A percentile compares a stretch with the other conserved stretches of the same genome.
Evolutionary conservation across 2,113 vertebrate species (phyloP).

Genomic region (Phylloscopus trochiloides): DNA sequence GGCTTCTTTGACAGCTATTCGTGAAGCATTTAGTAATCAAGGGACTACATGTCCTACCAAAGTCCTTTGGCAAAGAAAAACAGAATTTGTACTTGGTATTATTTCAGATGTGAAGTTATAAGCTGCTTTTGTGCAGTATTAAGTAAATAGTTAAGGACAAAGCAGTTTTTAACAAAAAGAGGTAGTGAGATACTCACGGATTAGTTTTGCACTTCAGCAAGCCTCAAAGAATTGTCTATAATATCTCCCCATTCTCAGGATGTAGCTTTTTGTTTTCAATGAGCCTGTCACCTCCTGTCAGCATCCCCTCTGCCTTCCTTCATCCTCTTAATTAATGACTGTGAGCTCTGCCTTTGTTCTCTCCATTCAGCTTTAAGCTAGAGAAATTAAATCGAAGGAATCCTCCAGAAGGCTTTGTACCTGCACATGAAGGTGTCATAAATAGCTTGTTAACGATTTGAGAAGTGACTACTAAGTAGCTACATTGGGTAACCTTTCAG

Average conservation of each 20-base stretch:
- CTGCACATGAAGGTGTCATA: conserved; percentile 33
- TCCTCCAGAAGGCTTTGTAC: conserved; percentile 51
- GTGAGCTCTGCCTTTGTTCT: conserved; percentile 36
- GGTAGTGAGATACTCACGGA: background rate
- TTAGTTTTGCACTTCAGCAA: conserved; percentile 27
- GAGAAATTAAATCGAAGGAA: conserved; percentile 44
- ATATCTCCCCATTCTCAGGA: conserved; percentile 28
- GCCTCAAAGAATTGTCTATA: conserved; percentile 17
- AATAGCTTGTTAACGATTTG: conserved; percentile 31
- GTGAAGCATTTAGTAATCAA: background rate
- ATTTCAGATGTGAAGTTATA: conserved; percentile 23
- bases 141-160: conserved; percentile 37
- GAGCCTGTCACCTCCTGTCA: conserved; percentile 47
- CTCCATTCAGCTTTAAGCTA: background rate
- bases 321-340: conserved; percentile 60
- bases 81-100: background rate
- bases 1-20: background rate
- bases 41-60: background rate
- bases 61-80: conserved; percentile 9
- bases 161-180: conserved; percentile 15
- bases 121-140: conserved; percentile 21
- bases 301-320: conserved; percentile 45
- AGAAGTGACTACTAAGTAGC: conserved; percentile 40
- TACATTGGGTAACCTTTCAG: conserved; percentile 40
- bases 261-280: conserved; percentile 31